Base-by-base conservation (phyloP, 2,888 invertebrate species). In the Ditula angustiorana region DNA sequence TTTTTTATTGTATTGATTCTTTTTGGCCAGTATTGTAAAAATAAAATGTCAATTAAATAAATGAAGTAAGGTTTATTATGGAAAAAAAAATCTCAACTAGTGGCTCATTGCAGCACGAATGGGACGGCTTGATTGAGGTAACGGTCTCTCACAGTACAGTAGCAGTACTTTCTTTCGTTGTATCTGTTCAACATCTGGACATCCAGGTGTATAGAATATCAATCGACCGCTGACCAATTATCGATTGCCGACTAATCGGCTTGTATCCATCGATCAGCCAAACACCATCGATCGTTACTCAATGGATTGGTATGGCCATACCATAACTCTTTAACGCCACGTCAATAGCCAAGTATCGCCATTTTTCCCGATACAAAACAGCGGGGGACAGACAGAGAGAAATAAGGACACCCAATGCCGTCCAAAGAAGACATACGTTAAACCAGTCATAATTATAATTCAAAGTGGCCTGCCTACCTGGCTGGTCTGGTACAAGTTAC, bases 401-500 rank as follows among this genome's bases (percentile, higher is more conserved):
- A 85, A 89, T 86, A 87, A 80, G 90, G 86, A 90, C 90, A 89
- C 88, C 88, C 89, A 87, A 85, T 79, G 83, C 81, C 81, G 81
- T 83, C 83, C 85, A 86, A 90, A 90, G 87, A 92, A 91, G 90
- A 91, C 90, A 92, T 90, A 87, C 86, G 86, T 92, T 91, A 89
- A 83, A 81, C 71, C 67, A 73, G 83, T 82, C 83, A 90, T 92
- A 89, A 91, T 91, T 90, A 90, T 92, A 92, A 90, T 87, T 92
- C 92, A 92, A 88, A 81, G 82, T 81, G 86, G 86, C 87, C 86
- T 63, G 63, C 85, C 86, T 85, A 83, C 82, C 77, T 80, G 82
- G 71, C 52, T 61, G 65, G 63, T 13, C 41, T 16, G 71, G 72
- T 50, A 2, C n/a, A 73, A 78, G 76, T 41, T 2, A 76, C n/a